Evolutionary conservation across 2,797 vertebrate species (phyloP).

Genomic region (Bucorvus abyssinicus): DNA sequence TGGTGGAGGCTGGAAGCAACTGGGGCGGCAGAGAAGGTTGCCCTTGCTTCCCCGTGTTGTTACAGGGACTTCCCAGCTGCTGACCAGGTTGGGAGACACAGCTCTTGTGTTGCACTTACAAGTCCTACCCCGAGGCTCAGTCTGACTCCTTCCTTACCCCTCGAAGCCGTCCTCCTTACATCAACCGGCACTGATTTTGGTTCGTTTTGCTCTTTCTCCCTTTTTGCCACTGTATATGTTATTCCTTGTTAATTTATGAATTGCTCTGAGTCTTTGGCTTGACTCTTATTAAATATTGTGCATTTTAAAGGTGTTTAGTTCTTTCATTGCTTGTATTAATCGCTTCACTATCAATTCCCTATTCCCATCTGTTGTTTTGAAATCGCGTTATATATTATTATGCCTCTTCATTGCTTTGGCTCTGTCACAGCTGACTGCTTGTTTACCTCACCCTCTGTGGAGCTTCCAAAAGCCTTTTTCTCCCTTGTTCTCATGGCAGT

Average conservation of each 20-base stretch:
- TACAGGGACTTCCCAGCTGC: not conserved
- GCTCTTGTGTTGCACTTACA: not conserved
- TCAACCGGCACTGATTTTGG: not conserved
- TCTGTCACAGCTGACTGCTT: slow-evolving; percentile 73
- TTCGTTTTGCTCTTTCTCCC: slow-evolving; percentile 16
- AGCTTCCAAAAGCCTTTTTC: slow-evolving; percentile 53
- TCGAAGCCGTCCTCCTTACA: not conserved
- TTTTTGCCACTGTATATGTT: not conserved
- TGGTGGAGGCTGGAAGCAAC: not conserved
- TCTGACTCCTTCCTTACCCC: not conserved
- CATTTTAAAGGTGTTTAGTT: slow-evolving; percentile 71
- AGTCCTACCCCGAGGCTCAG: not conserved
- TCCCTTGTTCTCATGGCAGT: slow-evolving; percentile 19
- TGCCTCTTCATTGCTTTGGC: slow-evolving; percentile 62
- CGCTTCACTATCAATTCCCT: slow-evolving; percentile 69
- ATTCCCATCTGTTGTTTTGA: slow-evolving; percentile 74
- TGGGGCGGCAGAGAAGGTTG: not conserved
- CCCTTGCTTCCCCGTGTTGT: not conserved
- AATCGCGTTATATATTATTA: slow-evolving; percentile 68
- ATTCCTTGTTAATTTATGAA: slow-evolving; percentile 71
- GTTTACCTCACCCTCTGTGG: slow-evolving; percentile 62
- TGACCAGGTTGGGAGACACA: not conserved
- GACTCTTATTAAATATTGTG: slow-evolving; percentile 66
- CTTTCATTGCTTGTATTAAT: slow-evolving; percentile 72
- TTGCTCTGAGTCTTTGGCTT: slow-evolving; percentile 58